Evolutionary conservation across 2,888 invertebrate genomes (phyloP), one percentile per base, ranked within the genome.

Genomic region (Scaptomyza polygonia): DNA sequence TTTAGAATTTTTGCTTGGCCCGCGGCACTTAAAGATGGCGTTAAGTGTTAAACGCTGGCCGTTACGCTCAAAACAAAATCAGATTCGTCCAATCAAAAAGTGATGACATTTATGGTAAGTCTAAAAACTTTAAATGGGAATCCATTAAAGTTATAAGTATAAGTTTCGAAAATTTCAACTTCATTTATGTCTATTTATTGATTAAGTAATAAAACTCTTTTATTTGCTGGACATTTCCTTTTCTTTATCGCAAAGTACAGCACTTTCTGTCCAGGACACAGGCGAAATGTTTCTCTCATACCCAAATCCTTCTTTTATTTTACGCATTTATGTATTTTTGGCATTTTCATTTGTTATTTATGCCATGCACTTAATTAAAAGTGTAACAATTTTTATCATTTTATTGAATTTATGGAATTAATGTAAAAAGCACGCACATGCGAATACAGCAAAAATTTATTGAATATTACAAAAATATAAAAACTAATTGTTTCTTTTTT

Each of bases 291-390:
- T 5, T 0, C n/a, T 34, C 2, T n/a, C 34, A n/a, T n/a, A 5
- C n/a, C 34, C 1, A 6, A 34, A 34, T n/a, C 6, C 6, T 6
- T n/a, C n/a, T 36, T 39, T 16, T 2, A 39, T 51, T 34, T 18
- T 27, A 3, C 27, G 9, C 34, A 32, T 3, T 27, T 9, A 14
- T 14, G 36, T 18, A 29, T 27, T 40, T 18, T 5, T 18, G 18
- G 1, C 11, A 18, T 36, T 34, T 29, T 18, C 52, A 21, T 44
- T 43, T 44, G 42, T 40, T 58, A 32, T 51, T 43, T 54, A 39
- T 57, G 57, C 58, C 54, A 62, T 62, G 61, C 67, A 77, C 77
- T 78, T 74, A 78, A 81, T 81, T 78, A 71, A 56, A 77, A 70
- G 67, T 67, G 56, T 49, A 63, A 45, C 29, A 36, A 29, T 62